Conservation (phyloP, 2,888 invertebrate species). For the Limnephilus auricula region DNA sequence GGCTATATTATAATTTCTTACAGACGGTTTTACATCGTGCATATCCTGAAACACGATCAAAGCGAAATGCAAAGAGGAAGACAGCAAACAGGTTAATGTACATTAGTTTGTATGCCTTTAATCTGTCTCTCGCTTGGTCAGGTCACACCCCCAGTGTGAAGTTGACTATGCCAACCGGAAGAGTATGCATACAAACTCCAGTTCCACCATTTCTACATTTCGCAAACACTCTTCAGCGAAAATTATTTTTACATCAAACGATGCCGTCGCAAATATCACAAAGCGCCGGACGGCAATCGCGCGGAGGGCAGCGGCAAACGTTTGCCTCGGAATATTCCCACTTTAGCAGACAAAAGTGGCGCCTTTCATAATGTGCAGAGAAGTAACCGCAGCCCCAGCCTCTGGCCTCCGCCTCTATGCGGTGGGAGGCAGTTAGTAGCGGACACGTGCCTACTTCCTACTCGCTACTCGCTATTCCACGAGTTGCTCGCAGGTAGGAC, state of each 20-base stretch:
- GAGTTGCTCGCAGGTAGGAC: slow-evolving; percentile 13
- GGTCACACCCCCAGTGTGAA: slow-evolving; percentile 40
- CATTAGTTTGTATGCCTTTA: slow-evolving; percentile 2
- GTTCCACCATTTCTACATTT: slow-evolving; percentile 26
- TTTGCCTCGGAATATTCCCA: slow-evolving; percentile 49
- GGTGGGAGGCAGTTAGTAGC: slow-evolving; percentile 2
- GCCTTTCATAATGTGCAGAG: slow-evolving; percentile 56
- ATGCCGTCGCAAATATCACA: slow-evolving; percentile 58
- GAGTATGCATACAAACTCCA: slow-evolving; percentile 29
- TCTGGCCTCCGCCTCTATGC: not conserved
- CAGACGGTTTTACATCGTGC: not conserved
- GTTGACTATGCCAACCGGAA: not conserved
- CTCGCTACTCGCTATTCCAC: not conserved
- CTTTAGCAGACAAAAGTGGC: slow-evolving; percentile 52
- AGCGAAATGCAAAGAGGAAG: not conserved
- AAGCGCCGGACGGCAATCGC: slow-evolving; percentile 49
- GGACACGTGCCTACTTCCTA: not conserved
- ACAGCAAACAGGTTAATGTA: not conserved
- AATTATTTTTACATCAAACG: slow-evolving; percentile 62
- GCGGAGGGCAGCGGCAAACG: slow-evolving; percentile 38
- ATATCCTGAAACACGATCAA: not conserved
- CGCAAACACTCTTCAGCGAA: slow-evolving; percentile 51
- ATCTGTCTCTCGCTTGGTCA: slow-evolving; percentile 8
- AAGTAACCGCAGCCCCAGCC: slow-evolving; percentile 58
- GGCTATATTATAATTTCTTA: not conserved